Conservation (phyloP, 2,113 vertebrate genomes). For the Crotalus tigris region DNA sequence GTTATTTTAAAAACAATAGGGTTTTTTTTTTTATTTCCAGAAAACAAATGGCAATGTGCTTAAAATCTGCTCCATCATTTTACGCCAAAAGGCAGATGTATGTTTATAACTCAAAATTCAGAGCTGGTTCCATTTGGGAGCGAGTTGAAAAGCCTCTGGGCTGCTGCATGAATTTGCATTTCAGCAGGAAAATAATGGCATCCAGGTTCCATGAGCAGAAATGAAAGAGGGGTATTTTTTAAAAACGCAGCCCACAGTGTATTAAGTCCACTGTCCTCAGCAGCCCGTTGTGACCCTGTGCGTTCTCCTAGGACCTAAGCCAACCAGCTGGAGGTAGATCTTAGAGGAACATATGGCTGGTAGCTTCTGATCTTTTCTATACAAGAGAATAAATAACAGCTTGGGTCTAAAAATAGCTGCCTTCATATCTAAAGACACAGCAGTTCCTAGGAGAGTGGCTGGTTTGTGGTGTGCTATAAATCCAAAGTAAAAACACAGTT, state of each 20-base stretch:
- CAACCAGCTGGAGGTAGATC: background rate
- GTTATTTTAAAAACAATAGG: background rate
- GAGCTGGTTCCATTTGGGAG: too few relatives aligned
- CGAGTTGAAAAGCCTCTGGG: background rate
- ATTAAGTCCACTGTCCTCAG: background rate
- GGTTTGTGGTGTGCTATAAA: conserved; percentile 62
- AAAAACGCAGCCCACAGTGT: background rate
- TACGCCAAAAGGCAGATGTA: background rate
- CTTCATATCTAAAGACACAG: conserved; percentile 41
- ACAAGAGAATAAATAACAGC: conserved; percentile 55
- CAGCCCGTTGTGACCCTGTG: background rate
- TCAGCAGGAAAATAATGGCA: background rate
- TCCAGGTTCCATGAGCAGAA: background rate
- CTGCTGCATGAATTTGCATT: background rate
- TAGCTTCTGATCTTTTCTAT: conserved; percentile 46
- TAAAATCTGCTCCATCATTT: background rate
- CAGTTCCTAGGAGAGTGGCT: conserved; percentile 79
- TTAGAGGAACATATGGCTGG: fast-evolving
- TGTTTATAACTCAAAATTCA: background rate
- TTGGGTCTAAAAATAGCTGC: conserved; percentile 67
- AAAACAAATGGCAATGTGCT: background rate
- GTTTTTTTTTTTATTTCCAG: background rate
- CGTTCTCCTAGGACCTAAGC: background rate
- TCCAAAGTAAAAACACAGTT: background rate
- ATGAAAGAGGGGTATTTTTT: background rate